Base-by-base conservation (phyloP, 2,797 vertebrate genomes). In the Lagodon rhomboides region DNA sequence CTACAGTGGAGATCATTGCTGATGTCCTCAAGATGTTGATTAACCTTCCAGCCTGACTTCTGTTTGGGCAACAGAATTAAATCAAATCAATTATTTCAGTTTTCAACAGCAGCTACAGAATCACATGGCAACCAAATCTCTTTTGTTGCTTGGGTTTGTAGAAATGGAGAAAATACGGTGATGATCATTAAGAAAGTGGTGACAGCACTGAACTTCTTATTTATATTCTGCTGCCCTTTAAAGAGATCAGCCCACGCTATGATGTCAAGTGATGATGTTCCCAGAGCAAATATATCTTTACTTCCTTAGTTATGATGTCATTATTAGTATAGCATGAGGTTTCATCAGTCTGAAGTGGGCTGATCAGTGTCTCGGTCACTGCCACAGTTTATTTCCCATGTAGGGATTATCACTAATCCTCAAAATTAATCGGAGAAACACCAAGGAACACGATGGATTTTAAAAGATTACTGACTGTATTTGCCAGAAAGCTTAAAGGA, bases 331-430 rank as follows among this genome's bases (percentile, higher is more conserved):
- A 49, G 25, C 46, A 43, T 7, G 46, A 61, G 25, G 43, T 72
- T 62, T 68, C 66, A 71, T 63, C 43, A 27, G 18, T 68, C 56
- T 75, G 77, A 81, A 87, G 62, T 73, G 47, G 71, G 44, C 63
- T 38, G 63, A 81, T 80, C 83, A 74, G 77, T 41, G 18, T 73
- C 71, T 68, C 13, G 5, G 58, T 72, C 75, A 22, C 65, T 46
- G 71, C 75, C 1, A 50, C 62, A 67, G 23, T 12, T 79, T 78
- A 65, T 69, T 80, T 68, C 68, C 87, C 71, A 85, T 63, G 67
- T 4, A 49, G 73, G 76, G 93, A 87, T 93, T 92, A 86, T 55
- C 58, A 30, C 43, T 87, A 89, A 93, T 90, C 92, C 90, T 79
- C 65, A 76, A 83, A 84, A 75, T 79, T 77, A 90, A 92, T 91